phyloP scores from a whole-genome alignment of 2,888 invertebrate species.

The Rhogogaster chlorosoma region DNA sequence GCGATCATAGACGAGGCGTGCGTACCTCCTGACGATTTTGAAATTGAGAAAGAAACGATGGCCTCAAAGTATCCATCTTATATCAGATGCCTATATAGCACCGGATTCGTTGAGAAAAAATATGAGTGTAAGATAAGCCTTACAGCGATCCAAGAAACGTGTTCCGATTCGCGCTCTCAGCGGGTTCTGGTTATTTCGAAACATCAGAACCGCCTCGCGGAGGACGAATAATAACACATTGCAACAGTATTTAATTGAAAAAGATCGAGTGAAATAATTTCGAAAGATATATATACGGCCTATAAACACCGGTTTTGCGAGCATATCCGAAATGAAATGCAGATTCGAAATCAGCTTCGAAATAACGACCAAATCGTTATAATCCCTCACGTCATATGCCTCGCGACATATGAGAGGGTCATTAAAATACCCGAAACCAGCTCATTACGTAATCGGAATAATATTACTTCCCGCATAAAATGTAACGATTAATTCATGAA shows the following conservation, averaged over 20 bases:
- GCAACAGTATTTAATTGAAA: conserved; percentile 21
- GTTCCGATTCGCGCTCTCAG: not conserved
- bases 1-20: not conserved
- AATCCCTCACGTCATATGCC: not conserved
- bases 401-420: not conserved
- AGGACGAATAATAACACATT: conserved; percentile 28
- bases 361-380: conserved; percentile 9
- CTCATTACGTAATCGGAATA: not conserved
- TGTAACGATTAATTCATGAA: conserved; percentile 19
- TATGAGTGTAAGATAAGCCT: not conserved
- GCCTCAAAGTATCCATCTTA: not conserved
- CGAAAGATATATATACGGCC: not conserved
- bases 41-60: conserved; percentile 1
- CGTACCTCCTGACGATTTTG: not conserved
- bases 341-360: not conserved
- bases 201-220: not conserved
- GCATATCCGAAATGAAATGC: conserved; percentile 28
- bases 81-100: not conserved
- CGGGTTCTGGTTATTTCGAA: conserved; percentile 6
- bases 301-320: not conserved
- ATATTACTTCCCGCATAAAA: not conserved
- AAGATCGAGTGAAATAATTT: conserved; percentile 9
- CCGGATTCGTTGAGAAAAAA: not conserved
- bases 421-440: not conserved
- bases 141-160: conserved; percentile 12